phyloP scores from a whole-genome alignment of 2,113 vertebrate species.

The Colistium nudipinnis region DNA sequence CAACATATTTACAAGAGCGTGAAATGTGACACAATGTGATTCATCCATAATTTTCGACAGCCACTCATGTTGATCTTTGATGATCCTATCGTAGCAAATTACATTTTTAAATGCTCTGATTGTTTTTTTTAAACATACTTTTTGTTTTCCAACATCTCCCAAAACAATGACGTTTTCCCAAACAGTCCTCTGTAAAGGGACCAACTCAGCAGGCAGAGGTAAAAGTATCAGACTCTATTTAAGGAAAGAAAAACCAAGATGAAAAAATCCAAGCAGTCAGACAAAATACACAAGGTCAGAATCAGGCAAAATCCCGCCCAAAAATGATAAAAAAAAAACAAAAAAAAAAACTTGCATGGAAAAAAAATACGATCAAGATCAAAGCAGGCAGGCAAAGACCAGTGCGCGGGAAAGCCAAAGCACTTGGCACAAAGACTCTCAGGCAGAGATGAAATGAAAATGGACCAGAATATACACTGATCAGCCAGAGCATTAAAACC shows the following conservation, averaged over 20 bases:
- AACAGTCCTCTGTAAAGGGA: neutral
- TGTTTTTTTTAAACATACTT: neutral
- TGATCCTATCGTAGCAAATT: neutral
- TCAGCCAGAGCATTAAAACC: neutral
- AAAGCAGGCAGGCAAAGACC: neutral
- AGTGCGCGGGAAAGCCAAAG: neutral
- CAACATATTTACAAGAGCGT: neutral
- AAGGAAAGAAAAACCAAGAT: neutral
- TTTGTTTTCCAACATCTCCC: neutral
- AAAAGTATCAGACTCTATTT: neutral
- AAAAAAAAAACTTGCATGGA: neutral
- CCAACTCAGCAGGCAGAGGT: neutral
- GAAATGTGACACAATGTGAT: constrained; percentile 4
- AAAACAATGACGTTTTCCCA: neutral
- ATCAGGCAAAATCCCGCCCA: too few species aligned
- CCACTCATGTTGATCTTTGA: too few species aligned
- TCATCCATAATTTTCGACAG: neutral
- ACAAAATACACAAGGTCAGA: neutral
- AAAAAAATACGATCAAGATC: neutral
- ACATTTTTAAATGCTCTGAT: neutral
- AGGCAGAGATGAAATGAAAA: neutral
- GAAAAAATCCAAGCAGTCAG: neutral
- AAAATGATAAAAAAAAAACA: neutral
- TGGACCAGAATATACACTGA: neutral
- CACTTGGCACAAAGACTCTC: neutral